Evolutionary conservation across 1,140 invertebrate species (phyloP), one percentile per base, ranked within the genome.

Genomic region (Nymphalis io): DNA sequence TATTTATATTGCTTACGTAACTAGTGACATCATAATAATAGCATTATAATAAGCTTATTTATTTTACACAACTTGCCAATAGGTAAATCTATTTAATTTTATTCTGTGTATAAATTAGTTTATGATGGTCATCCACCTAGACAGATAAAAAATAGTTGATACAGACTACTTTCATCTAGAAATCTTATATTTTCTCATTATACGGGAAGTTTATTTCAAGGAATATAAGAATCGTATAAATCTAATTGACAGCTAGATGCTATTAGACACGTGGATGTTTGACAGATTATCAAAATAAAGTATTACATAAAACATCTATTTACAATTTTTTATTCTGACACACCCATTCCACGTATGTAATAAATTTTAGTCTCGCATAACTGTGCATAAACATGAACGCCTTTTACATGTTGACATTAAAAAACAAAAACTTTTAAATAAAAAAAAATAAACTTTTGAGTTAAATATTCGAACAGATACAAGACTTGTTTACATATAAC

Each of bases 1-100:
- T 89, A 89, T 89, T 91, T 89, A 89, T 89, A 91, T 91, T 91
- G 87, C 89, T 91, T 91, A 91, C 86, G 85, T 91, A 91, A 91
- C 89, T 91, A 91, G 89, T 91, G 89, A 91, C 89, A 87, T 87
- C 78, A 87, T 88, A 87, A 89, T 88, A 89, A 86, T 89, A 91
- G 87, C 86, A 91, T 89, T 89, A 91, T 87, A 84, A 81, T 91
- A 91, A 91, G 87, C 89, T 91, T 91, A 91, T 89, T 89, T 91
- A 90, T 88, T 89, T 91, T 91, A 91, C 89, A 91, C 89, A 91
- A 89, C 85, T 90, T 85, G 87, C 89, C 87, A 86, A 91, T 91
- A 91, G 85, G 84, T 91, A 85, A 87, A 85, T 85, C 85, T 87
- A 89, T 89, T 91, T 87, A 80, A 82, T 82, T 89, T 89, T 82